Percentiles rank a stretch among this genome's conserved stretches.
Evolutionary conservation across 2,888 invertebrate genomes (phyloP).

Genomic region (Pammene aurita): DNA sequence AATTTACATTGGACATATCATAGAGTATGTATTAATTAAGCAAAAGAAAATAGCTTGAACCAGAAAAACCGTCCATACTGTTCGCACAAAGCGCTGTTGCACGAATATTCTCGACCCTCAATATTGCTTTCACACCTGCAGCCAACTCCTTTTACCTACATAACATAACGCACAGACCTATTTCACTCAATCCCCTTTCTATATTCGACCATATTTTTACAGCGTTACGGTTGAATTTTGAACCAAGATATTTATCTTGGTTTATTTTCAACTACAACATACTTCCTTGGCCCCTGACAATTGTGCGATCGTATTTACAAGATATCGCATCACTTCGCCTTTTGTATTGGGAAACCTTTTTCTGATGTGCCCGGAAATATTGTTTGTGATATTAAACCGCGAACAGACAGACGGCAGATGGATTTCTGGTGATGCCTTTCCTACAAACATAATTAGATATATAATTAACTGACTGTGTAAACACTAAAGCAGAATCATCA

Average conservation of each 20-base stretch:
- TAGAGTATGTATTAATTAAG: no score
- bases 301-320: not conserved
- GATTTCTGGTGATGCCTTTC: no score
- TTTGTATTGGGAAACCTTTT: not conserved
- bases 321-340: not conserved
- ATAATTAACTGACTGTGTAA: no score
- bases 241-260: not conserved
- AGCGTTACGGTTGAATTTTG: not conserved
- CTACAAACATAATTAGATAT: no score
- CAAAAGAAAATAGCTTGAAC: no score
- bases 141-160: not conserved
- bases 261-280: not conserved
- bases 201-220: not conserved
- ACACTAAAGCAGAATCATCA: no score
- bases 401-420: not conserved
- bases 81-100: not conserved
- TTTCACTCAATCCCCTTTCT: no score
- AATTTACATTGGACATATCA: no score
- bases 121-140: conserved; percentile 19
- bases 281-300: not conserved
- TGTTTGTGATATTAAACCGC: not conserved
- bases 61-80: not conserved
- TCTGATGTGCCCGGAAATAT: not conserved
- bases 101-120: not conserved
- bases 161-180: not conserved